A percentile compares a stretch with the other conserved stretches of the same genome.
Conservation (phyloP, 2,888 invertebrate genomes). For the Torymus auratus region DNA sequence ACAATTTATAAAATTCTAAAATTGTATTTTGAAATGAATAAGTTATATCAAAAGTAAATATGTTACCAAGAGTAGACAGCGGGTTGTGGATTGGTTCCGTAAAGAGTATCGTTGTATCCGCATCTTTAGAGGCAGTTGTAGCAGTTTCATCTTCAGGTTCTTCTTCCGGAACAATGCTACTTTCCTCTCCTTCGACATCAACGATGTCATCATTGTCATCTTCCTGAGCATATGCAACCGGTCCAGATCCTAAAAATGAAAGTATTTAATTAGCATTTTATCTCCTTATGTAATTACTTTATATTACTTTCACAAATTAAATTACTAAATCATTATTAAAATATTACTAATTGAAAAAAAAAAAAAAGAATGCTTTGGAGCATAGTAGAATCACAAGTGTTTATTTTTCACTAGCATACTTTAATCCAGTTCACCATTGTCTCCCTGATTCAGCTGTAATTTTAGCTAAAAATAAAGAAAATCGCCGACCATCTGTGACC, state of each 20-base stretch:
- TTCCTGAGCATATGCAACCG: slow-evolving; percentile 81
- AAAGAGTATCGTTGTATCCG: slow-evolving; percentile 94
- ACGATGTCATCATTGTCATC: slow-evolving; percentile 79
- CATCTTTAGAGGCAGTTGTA: slow-evolving; percentile 90
- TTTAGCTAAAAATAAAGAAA: slow-evolving; percentile 28
- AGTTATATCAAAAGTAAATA: slow-evolving; percentile 7
- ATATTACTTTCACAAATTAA: too few relatives aligned
- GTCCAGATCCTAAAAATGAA: slow-evolving; percentile 75
- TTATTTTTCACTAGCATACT: background rate
- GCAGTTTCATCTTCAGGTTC: slow-evolving; percentile 81
- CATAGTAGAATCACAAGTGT: background rate
- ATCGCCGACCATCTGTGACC: slow-evolving; percentile 14
- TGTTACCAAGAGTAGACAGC: slow-evolving; percentile 70
- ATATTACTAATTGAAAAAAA: too few relatives aligned
- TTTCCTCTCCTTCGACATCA: slow-evolving; percentile 81
- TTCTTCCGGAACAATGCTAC: slow-evolving; percentile 76
- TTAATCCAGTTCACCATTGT: background rate
- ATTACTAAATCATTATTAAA: too few relatives aligned
- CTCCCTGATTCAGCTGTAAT: slow-evolving; percentile 4
- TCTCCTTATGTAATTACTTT: too few relatives aligned
- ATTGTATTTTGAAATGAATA: slow-evolving; percentile 25
- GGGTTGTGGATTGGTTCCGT: slow-evolving; percentile 82
- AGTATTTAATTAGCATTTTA: slow-evolving; percentile 21
- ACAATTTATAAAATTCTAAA: slow-evolving; percentile 22
- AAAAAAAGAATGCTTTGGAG: too few relatives aligned